Evolutionary conservation across 2,888 invertebrate species (phyloP).

Genomic region (Pollenia griseotomentosa): DNA sequence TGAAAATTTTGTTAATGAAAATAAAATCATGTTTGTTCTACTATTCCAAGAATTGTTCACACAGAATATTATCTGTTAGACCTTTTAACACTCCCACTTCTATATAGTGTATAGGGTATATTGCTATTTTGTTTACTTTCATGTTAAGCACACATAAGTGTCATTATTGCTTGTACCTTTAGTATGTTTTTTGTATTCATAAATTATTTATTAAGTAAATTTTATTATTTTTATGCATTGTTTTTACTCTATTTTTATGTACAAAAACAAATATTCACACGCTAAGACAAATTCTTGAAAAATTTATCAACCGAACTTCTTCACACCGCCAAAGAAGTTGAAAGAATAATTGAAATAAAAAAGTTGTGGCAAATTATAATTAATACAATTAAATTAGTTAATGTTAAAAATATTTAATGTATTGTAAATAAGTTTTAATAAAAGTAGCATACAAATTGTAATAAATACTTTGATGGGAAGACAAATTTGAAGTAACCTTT

Average conservation of each 20-base stretch:
- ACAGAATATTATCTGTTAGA: too few relatives aligned
- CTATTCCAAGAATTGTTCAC: too few relatives aligned
- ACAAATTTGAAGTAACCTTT: not conserved
- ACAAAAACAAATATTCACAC: conserved; percentile 1
- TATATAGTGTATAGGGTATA: not conserved
- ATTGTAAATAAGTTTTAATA: conserved; percentile 9
- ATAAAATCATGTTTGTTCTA: too few relatives aligned
- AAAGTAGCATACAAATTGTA: not conserved
- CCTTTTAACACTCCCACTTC: not conserved
- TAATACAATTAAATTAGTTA: conserved; percentile 43
- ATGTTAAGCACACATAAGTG: conserved; percentile 60
- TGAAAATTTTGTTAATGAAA: too few relatives aligned
- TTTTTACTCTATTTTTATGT: not conserved
- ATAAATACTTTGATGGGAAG: not conserved
- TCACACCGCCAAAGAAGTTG: conserved; percentile 35
- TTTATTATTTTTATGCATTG: conserved; percentile 18
- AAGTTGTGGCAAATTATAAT: conserved; percentile 16
- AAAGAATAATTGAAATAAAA: not conserved
- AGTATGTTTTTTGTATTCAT: conserved; percentile 25
- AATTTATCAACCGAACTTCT: conserved; percentile 41
- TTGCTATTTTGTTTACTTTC: conserved; percentile 42
- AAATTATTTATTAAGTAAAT: conserved; percentile 51
- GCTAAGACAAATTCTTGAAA: conserved; percentile 46
- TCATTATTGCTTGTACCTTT: conserved; percentile 33
- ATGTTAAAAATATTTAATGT: conserved; percentile 13